Evolutionary conservation across 2,113 vertebrate species (phyloP).

Genomic region (Chionomys nivalis): DNA sequence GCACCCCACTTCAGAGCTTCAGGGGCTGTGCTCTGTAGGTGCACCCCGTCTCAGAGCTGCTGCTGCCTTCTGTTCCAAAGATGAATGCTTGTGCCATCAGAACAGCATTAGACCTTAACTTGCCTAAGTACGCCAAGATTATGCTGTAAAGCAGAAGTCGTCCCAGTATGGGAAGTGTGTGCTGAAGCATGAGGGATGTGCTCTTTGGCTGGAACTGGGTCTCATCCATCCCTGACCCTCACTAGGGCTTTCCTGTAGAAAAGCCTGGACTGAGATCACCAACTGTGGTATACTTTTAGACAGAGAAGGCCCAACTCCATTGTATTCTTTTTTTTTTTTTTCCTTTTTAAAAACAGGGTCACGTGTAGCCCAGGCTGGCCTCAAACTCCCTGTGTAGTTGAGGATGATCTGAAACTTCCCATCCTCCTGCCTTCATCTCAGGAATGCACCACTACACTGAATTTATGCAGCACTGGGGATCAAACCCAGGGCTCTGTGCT

Average conservation of each 20-base stretch:
- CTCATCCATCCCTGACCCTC: neutral
- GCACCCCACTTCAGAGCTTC: neutral
- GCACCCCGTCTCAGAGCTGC: neutral
- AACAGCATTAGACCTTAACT: neutral
- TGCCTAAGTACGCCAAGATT: neutral
- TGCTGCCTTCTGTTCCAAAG: neutral
- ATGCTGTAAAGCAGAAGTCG: neutral
- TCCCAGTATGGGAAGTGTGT: too few species aligned
- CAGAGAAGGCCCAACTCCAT: neutral
- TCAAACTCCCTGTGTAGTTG: neutral
- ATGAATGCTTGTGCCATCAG: neutral
- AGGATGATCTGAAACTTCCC: neutral
- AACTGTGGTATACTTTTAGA: neutral
- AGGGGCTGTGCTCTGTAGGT: neutral
- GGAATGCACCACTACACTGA: neutral
- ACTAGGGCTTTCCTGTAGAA: neutral
- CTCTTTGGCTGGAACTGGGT: neutral
- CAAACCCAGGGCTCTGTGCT: neutral
- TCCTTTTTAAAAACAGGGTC: neutral
- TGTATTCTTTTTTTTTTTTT: neutral
- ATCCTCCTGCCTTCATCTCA: too few species aligned
- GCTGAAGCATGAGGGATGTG: neutral
- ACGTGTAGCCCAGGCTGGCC: neutral
- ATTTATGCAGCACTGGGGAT: neutral
- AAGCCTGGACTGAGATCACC: neutral